Evolutionary conservation across 2,113 vertebrate genomes (phyloP), one percentile per base, ranked within the genome.

Genomic region (Calyptommatus sinebrachiatus): DNA sequence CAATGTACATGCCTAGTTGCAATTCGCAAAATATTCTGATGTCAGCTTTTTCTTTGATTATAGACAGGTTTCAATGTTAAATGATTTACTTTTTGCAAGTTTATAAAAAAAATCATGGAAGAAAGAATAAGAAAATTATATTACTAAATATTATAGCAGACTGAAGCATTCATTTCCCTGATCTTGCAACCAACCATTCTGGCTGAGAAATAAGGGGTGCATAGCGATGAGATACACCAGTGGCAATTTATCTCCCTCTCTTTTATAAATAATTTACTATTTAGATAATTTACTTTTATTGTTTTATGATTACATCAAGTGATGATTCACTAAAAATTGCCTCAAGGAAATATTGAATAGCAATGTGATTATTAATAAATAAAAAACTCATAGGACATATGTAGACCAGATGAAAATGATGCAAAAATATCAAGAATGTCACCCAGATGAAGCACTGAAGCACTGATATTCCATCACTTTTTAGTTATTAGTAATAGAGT

Each of bases 401-500:
- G 77, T 83, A 83, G 89, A 89, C 88, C 91, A 94, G 91, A 92
- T 90, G 88, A 85, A 87, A 57, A 71, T 69, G 61, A 78, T 79
- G 83, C 88, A 86, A 93, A 94, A 91, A 71, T 92, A 87, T 29
- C 63, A 85, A 89, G 72, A 74, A 84, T 91, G 87, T 85, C 90
- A 87, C 70, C 83, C 84, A 93, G 90, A 91, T 89, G 89, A 80
- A 90, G 87, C 83, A 76, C 66, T 86, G 88, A 90, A 92, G 94
- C 85, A 3, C 11, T 78, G 91, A 85, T 88, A 91, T 90, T 71
- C 86, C 83, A 88, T 91, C 81, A 79, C 84, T 73, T 85, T 82
- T 48, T 45, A 35, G 80, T 91, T 90, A 90, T 80, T 90, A 88
- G 74, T 78, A 90, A 83, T 68, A 88, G 80, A 71, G 74, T 70